Percentiles rank a stretch among this genome's conserved stretches.
Conservation (phyloP, 2,888 invertebrate species). For the Bombyx huttoni region DNA sequence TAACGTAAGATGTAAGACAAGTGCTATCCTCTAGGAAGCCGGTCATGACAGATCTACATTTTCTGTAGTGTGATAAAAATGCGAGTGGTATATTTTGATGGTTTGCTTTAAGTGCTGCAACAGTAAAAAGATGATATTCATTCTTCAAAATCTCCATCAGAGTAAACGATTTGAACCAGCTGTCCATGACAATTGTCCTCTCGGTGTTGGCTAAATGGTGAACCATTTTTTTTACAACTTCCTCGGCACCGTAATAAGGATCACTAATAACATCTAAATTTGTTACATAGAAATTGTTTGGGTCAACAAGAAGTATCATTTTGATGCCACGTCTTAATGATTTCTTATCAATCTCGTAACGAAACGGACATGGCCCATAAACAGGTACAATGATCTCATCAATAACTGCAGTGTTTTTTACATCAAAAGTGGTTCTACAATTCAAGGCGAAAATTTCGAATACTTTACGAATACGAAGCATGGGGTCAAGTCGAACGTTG, state of each 20-base stretch:
- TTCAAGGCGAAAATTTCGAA: conserved; percentile 61
- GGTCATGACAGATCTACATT: conserved; percentile 32
- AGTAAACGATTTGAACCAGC: conserved; percentile 42
- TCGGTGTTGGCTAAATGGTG: conserved; percentile 48
- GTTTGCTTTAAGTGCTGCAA: conserved; percentile 39
- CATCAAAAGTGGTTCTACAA: conserved; percentile 44
- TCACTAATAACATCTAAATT: conserved; percentile 57
- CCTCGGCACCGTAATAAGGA: conserved; percentile 37
- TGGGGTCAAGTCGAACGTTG: conserved; percentile 39
- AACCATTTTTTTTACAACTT: conserved; percentile 42
- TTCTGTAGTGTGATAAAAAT: conserved; percentile 41
- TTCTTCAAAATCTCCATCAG: conserved; percentile 34
- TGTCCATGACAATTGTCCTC: conserved; percentile 45
- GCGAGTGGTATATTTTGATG: conserved; percentile 46
- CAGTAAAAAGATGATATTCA: conserved; percentile 37
- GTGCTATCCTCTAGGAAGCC: conserved; percentile 44
- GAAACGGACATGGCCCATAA: conserved; percentile 56
- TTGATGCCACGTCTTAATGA: conserved; percentile 49
- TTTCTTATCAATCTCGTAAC: conserved; percentile 49
- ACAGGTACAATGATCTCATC: conserved; percentile 58
- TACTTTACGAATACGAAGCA: conserved; percentile 54
- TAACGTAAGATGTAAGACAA: conserved; percentile 42
- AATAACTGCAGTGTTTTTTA: conserved; percentile 40
- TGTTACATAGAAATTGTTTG: conserved; percentile 50
- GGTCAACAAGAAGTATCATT: conserved; percentile 47